Conservation (phyloP, 2,797 vertebrate genomes). For the Typhlichthys eigenmanni region DNA sequence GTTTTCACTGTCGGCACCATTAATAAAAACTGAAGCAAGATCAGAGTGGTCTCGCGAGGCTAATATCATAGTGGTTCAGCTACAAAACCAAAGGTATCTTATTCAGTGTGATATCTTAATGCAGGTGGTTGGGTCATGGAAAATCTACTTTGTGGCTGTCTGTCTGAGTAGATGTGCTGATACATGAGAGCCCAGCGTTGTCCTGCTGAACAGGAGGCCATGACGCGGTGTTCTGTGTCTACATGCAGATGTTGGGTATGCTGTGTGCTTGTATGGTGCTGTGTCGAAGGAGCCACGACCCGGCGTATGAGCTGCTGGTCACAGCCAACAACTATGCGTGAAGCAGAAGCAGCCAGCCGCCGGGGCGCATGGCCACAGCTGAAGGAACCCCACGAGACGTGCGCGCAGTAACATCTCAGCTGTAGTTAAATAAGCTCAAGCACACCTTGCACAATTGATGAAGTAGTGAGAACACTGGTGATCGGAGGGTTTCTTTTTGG, state of each 20-base stretch:
- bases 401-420: conserved; percentile 66
- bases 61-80: too few species aligned
- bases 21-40: too few species aligned
- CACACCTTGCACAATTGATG: conserved; percentile 77
- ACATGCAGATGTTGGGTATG: conserved; percentile 92
- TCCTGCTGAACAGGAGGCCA: not conserved
- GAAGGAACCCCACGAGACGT: conserved; percentile 72
- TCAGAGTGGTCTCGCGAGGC: too few species aligned
- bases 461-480: conserved; percentile 73
- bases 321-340: conserved; percentile 93
- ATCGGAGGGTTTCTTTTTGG: conserved; percentile 43
- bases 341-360: conserved; percentile 49
- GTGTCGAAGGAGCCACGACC: conserved; percentile 93
- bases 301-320: conserved; percentile 94
- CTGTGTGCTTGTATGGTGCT: conserved; percentile 94
- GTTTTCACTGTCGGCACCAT: too few species aligned
- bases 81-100: too few species aligned
- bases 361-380: conserved; percentile 48
- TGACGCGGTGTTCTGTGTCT: not conserved
- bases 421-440: conserved; percentile 76
- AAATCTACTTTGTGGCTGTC: too few species aligned
- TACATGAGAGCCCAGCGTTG: too few species aligned
- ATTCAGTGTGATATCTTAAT: too few species aligned
- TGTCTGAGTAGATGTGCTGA: too few species aligned
- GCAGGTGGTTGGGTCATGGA: too few species aligned